A percentile compares a stretch with the other conserved stretches of the same genome.
These are phyloP conservation scores for Macaria liturata DNA, from an alignment of 2,888 invertebrate species.

Conservation along the genomic window DNA sequence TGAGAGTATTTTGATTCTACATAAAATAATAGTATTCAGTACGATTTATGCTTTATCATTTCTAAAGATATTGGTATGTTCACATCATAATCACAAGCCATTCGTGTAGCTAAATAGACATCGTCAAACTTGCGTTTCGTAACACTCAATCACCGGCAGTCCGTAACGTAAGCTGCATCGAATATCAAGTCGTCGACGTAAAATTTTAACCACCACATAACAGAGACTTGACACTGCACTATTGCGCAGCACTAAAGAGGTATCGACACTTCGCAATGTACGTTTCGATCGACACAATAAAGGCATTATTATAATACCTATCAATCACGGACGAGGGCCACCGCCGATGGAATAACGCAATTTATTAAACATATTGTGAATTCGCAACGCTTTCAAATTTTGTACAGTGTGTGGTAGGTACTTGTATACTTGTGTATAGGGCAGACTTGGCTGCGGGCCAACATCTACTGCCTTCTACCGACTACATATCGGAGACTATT, in stretches of 20 bases:
- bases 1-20: too few relatives aligned
- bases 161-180: too few relatives aligned
- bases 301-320: constrained; percentile 33
- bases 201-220: constrained; percentile 15
- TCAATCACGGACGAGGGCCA: constrained; percentile 37
- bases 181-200: constrained; percentile 10
- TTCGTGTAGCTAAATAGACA: too few relatives aligned
- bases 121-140: too few relatives aligned
- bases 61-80: too few relatives aligned
- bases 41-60: too few relatives aligned
- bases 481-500: constrained; percentile 40
- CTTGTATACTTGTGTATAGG: constrained; percentile 34
- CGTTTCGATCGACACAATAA: constrained; percentile 31
- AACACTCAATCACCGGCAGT: too few relatives aligned
- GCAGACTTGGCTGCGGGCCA: constrained; percentile 51
- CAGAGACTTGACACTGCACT: constrained; percentile 13
- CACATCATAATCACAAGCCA: too few relatives aligned
- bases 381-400: constrained; percentile 58
- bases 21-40: too few relatives aligned
- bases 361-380: constrained; percentile 47
- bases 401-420: constrained; percentile 31
- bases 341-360: constrained; percentile 34
- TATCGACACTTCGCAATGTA: constrained; percentile 33
- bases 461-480: constrained; percentile 26
- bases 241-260: constrained; percentile 20